phyloP scores from a whole-genome alignment of 2,113 vertebrate species.

The Ciconia maguari region DNA sequence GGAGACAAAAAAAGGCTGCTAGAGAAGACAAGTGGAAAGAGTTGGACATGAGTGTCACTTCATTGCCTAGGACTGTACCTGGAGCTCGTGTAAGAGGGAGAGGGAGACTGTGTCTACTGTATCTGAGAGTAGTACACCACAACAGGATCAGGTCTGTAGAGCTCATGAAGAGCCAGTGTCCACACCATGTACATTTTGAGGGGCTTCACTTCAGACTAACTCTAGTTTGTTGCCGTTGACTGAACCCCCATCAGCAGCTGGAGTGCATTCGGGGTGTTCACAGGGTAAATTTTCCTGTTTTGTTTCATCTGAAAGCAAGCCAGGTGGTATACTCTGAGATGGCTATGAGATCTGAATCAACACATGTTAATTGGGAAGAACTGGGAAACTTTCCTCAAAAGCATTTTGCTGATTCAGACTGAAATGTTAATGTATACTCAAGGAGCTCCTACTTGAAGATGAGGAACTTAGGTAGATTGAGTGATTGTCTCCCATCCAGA shows the following conservation, averaged over 20 bases:
- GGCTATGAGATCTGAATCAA: not conserved
- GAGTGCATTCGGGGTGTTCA: not conserved
- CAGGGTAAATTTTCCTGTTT: not conserved
- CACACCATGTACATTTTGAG: not conserved
- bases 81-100: not conserved
- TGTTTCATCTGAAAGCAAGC: not conserved
- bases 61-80: not conserved
- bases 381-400: not conserved
- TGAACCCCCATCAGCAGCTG: not conserved
- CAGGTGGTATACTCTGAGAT: not conserved
- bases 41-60: not conserved
- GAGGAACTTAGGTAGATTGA: not conserved
- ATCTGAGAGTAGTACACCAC: not conserved
- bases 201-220: not conserved
- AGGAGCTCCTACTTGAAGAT: not conserved
- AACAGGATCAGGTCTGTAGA: not conserved
- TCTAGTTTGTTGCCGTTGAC: not conserved
- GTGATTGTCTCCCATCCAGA: not conserved
- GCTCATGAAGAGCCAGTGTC: not conserved
- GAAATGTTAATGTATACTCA: not conserved
- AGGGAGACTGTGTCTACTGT: not conserved
- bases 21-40: not conserved
- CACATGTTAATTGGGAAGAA: not conserved
- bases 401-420: not conserved
- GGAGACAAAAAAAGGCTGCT: not conserved